Conservation (phyloP, 2,888 invertebrate genomes). For the Platycheirus rosarum region DNA sequence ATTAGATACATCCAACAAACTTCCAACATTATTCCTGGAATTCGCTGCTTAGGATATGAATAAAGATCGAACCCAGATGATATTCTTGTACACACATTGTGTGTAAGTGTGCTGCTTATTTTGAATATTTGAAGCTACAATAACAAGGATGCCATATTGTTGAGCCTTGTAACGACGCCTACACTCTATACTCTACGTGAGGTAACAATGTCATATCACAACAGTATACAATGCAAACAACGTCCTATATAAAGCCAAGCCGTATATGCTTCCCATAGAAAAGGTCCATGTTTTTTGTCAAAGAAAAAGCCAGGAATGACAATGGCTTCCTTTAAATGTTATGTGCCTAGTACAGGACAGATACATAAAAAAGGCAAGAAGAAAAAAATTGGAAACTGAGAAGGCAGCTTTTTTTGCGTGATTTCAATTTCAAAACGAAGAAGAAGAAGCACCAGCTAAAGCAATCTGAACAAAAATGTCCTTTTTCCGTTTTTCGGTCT, state of each 20-base stretch:
- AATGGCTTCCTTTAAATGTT: slow-evolving; percentile 21
- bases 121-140: too few relatives aligned
- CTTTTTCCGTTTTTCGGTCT: slow-evolving; percentile 13
- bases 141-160: too few relatives aligned
- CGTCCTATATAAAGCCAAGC: not conserved
- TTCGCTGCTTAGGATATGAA: too few relatives aligned
- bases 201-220: too few relatives aligned
- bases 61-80: too few relatives aligned
- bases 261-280: not conserved
- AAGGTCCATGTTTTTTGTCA: slow-evolving; percentile 16
- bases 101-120: too few relatives aligned
- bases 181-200: too few relatives aligned
- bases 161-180: too few relatives aligned
- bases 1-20: too few relatives aligned
- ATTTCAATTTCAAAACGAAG: slow-evolving; percentile 46
- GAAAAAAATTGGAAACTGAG: slow-evolving; percentile 4
- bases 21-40: too few relatives aligned
- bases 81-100: too few relatives aligned
- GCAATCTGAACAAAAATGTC: slow-evolving; percentile 26
- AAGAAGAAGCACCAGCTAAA: slow-evolving; percentile 1
- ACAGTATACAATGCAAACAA: not conserved
- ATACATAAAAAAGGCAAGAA: not conserved
- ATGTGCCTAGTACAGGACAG: slow-evolving; percentile 1
- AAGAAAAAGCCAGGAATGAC: slow-evolving; percentile 24
- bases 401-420: slow-evolving; percentile 24